Base-by-base conservation (phyloP, 2,797 vertebrate species). In the Varecia variegata region DNA sequence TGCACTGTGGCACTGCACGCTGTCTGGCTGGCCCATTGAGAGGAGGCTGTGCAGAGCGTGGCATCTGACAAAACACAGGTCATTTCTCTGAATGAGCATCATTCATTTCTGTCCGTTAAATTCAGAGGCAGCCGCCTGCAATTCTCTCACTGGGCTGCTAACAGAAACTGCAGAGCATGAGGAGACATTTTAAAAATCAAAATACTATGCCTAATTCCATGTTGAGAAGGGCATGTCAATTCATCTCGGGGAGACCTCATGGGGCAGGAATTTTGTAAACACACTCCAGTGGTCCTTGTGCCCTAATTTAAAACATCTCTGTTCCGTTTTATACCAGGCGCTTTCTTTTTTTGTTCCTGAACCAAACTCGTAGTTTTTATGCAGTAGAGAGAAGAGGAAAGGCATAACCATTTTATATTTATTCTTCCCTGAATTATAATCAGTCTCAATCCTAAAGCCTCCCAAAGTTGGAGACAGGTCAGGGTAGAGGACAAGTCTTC, bases 51-150 rank as follows among this genome's bases (percentile, higher is more conserved):
- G 23, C 23, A 21, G 56, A 95, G 27, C 60, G 5, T 38, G 21
- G 90, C 30, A 91, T 84, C 92, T 92, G 86, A 97, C 47, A 93
- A 89, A 89, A 95, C 1, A 10, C 96, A 87, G 89, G 79, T 71
- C 38, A 2, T 77, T 81, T 67, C 67, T 90, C 70, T 87, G 86
- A 93, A 81, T 76, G 65, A 96, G 68, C 50, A 77, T 89, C 68
- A 90, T 35, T 95, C 92, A 95, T 95, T 97, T 56, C 84, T 89
- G 60, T 84, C 30, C 1, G 58, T 89, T 96, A 96, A 96, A 97
- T 71, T 92, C 80, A 45, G 35, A 94, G 68, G 52, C 30, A 76
- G 27, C 77, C 84, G 65, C 18, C 82, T 89, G 23, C 5, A 7
- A 74, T 84, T 84, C 93, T 95, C 82, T 95, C 65, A 73, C 74